phyloP scores from a whole-genome alignment of 2,888 invertebrate genomes.

The Adineta ricciae region DNA sequence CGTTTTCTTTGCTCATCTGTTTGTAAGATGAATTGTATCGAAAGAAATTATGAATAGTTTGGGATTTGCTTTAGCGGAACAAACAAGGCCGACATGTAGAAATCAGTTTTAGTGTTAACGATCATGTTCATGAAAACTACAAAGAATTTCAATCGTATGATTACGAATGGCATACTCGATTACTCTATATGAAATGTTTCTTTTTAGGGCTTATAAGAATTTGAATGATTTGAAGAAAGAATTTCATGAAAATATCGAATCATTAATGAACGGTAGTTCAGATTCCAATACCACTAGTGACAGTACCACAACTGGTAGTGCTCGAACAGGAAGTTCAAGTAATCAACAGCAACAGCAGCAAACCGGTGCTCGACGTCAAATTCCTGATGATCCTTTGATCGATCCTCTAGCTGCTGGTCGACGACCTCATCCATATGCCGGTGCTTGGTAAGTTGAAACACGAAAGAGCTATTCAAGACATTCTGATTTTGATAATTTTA shows the following conservation, averaged over 20 bases:
- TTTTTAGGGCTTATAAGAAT: not conserved
- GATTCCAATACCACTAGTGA: not conserved
- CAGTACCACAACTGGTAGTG: not conserved
- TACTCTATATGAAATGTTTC: too few species aligned
- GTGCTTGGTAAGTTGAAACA: not conserved
- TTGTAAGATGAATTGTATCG: not conserved
- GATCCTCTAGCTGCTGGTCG: not conserved
- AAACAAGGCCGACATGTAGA: conserved; percentile 21
- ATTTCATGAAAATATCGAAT: conserved; percentile 20
- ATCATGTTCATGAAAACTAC: conserved; percentile 13
- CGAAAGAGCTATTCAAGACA: not conserved
- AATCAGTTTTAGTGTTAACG: conserved; percentile 18
- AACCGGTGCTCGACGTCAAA: not conserved
- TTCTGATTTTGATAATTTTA: not conserved
- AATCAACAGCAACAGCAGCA: conserved; percentile 6
- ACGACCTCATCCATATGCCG: not conserved
- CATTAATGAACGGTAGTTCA: not conserved
- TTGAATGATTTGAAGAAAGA: conserved; percentile 18
- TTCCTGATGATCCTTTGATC: not conserved
- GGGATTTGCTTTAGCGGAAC: not conserved
- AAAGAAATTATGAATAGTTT: too few species aligned
- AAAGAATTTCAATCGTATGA: conserved; percentile 18
- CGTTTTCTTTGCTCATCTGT: conserved; percentile 18
- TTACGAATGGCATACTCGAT: too few species aligned
- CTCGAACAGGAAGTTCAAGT: not conserved